Percentiles rank a stretch among this genome's conserved stretches.
These are phyloP conservation scores for Herpetotheres cachinnans DNA, from an alignment of 2,113 vertebrate species.

Conservation along the genomic window DNA sequence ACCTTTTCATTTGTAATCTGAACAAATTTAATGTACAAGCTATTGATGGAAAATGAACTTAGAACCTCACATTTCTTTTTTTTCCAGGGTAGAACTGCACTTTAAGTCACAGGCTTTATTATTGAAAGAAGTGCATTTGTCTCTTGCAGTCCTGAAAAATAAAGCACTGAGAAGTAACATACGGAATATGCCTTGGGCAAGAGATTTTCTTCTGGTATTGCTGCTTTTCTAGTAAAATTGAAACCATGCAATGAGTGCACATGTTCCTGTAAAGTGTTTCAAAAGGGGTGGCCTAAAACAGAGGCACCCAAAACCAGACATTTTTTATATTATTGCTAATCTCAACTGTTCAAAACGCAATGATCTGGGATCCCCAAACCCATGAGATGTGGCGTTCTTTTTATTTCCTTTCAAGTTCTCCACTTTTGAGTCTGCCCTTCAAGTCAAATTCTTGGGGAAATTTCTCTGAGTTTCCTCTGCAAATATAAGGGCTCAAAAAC, in stretches of 20 bases:
- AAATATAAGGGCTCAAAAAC: not conserved
- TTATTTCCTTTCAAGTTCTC: not conserved
- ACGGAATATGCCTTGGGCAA: constrained; percentile 42
- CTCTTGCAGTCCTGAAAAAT: constrained; percentile 56
- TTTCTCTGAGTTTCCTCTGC: not conserved
- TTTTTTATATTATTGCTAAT: not conserved
- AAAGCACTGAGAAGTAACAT: constrained; percentile 43
- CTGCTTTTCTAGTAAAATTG: constrained; percentile 21
- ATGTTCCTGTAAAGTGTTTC: not conserved
- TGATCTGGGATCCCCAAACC: not conserved
- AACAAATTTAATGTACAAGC: not conserved
- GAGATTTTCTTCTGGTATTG: constrained; percentile 35
- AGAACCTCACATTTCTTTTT: constrained; percentile 18
- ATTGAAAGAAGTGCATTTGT: constrained; percentile 52
- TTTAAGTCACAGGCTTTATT: constrained; percentile 40
- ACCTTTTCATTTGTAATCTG: not conserved
- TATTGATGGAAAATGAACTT: constrained; percentile 6
- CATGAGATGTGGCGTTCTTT: not conserved
- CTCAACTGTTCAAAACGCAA: not conserved
- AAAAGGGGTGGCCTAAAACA: not conserved
- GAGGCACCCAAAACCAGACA: not conserved
- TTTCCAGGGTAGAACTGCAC: constrained; percentile 18
- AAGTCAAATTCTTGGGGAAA: not conserved
- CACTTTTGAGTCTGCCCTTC: not conserved
- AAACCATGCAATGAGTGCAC: not conserved